Percentiles rank a stretch among this genome's conserved stretches.
These are phyloP conservation scores for Enteromius paludinosus DNA, from an alignment of 2,797 vertebrate genomes.

Conservation along the genomic window DNA sequence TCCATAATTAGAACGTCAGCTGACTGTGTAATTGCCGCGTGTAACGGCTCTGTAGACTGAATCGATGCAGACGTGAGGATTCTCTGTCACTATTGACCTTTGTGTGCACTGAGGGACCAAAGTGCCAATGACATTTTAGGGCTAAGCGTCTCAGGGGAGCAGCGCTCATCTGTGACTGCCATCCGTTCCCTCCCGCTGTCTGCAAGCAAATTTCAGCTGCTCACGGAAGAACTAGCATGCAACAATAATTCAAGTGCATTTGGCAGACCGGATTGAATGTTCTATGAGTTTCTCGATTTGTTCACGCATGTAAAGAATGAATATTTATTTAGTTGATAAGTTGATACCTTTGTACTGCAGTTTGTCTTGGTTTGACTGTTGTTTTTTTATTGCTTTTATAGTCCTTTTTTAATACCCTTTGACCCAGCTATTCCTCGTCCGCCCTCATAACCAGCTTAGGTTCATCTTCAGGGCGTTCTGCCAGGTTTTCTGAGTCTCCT, in stretches of 20 bases:
- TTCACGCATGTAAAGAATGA: not conserved
- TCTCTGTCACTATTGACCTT: slow-evolving; percentile 77
- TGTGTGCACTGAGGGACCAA: slow-evolving; percentile 62
- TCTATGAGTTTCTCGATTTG: not conserved
- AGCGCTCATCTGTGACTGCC: slow-evolving; percentile 64
- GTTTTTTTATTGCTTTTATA: not conserved
- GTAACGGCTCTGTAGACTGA: slow-evolving; percentile 71
- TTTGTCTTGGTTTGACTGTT: slow-evolving; percentile 55
- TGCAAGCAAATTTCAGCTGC: slow-evolving; percentile 23
- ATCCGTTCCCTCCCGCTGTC: slow-evolving; percentile 66
- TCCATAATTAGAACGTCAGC: slow-evolving; percentile 72
- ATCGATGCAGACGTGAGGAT: slow-evolving; percentile 74
- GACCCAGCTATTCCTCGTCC: slow-evolving; percentile 39
- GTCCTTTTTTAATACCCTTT: not conserved
- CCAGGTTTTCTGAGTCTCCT: slow-evolving; percentile 63
- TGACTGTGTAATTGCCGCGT: slow-evolving; percentile 67
- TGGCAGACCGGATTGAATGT: not conserved
- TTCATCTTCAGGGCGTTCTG: slow-evolving; percentile 55
- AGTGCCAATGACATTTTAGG: slow-evolving; percentile 75
- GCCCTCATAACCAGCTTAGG: slow-evolving; percentile 56
- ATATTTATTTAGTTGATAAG: not conserved
- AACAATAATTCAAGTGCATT: not conserved
- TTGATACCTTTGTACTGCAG: slow-evolving; percentile 54
- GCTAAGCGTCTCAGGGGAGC: slow-evolving; percentile 67
- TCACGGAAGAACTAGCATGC: slow-evolving; percentile 28